Conservation (phyloP, 2,113 vertebrate species). For the Tor tambroides region DNA sequence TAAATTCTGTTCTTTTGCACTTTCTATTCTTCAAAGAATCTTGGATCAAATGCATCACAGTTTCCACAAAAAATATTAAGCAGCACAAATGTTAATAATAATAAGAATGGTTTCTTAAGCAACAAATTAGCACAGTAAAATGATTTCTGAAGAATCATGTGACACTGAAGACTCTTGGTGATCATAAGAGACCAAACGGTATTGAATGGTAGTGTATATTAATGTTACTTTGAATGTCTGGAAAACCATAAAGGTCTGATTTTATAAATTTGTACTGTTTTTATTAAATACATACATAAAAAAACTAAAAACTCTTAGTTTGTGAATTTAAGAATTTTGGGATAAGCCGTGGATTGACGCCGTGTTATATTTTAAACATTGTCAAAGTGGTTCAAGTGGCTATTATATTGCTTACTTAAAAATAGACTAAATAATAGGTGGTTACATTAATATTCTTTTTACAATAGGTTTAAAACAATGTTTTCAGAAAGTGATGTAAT, state of each 20-base stretch:
- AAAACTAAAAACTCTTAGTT: not conserved
- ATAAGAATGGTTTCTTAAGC: too few species aligned
- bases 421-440: not conserved
- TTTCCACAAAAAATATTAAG: not conserved
- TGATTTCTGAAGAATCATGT: too few species aligned
- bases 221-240: not conserved
- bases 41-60: not conserved
- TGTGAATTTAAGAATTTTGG: not conserved
- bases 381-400: not conserved
- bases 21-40: not conserved
- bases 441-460: not conserved
- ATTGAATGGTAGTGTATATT: not conserved
- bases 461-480: not conserved
- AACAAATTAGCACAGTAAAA: too few species aligned
- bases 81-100: not conserved
- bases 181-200: not conserved
- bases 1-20: not conserved
- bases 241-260: not conserved
- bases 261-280: not conserved
- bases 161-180: not conserved
- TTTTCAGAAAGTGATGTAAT: not conserved
- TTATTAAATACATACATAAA: not conserved
- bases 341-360: not conserved
- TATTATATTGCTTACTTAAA: not conserved
- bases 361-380: not conserved